Evolutionary conservation across 92 coral and sea anemone genomes (phyloP), one percentile per base, ranked within the genome.

Genomic region (Palythoa heliodiscus): DNA sequence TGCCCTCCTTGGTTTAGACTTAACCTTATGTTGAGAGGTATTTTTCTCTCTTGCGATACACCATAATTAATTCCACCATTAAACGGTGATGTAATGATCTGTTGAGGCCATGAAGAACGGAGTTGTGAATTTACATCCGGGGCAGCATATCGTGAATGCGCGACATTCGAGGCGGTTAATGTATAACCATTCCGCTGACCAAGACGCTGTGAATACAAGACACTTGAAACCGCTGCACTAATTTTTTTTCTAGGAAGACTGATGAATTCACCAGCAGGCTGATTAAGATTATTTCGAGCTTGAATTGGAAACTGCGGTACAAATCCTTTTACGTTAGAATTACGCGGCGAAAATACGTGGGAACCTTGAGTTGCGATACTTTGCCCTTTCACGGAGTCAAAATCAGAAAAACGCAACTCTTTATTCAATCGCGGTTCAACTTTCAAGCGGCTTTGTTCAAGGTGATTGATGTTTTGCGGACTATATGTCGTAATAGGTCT

Each of bases 211-310:
- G 74, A 9, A 15, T 79, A 63, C 13, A 57, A 47, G n/a, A 22
- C 19, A 24, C 19, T 7, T 43, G 20, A 17, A 20, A 17, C 20
- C 22, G 69, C 14, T 13, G 72, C 54, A 16, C 84, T 60, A 50
- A 79, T 64, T 22, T 20, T 72, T 10, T 52, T 43, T 64, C 22
- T 67, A 43, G 69, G 63, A 10, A 61, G 40, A 40, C 43, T 24
- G 38, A 79, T 52, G 43, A 79, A 79, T 16, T 79, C 84, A 16
- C 84, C 84, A 12, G 12, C 19, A n/a, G 84, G 57, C 16, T 29
- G 82, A 37, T 52, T 15, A 15, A 76, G 53, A 29, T 76, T 76
- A 29, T 76, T 76, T 54, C 82, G 25, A 19, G 3, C 57, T 64
- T 48, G 84, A 47, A 63, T 17, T 39, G 40, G 83, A 38, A 66